Base-by-base conservation (phyloP, 2,888 invertebrate species). In the Tanytarsus gracilentus region DNA sequence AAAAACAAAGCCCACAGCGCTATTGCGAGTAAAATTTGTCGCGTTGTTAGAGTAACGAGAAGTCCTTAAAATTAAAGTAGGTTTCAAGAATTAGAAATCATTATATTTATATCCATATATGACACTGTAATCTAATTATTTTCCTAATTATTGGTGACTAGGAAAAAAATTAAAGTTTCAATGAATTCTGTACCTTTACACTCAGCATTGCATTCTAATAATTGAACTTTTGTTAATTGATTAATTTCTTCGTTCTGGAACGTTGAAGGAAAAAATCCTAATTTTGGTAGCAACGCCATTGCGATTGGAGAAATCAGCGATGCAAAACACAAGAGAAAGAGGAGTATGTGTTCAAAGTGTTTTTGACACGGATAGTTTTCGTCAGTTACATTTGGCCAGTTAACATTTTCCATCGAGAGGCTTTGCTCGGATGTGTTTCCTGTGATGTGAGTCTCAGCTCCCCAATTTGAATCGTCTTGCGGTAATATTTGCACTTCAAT, bases 351-450 rank as follows among this genome's bases (percentile, higher is more conserved):
- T 59, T 91, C 90, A 48, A 92, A 78, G 72, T 94, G 93, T 68
- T 88, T 82, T 62, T 87, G 86, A 68, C 91, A 92, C 62, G 84
- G 81, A 51, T 86, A 75, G 0, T 86, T 85, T 62, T 81, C 78
- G 39, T 84, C 81, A 4, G 84, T 88, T 29, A 82, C 81, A 27
- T 88, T 88, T 11, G 89, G 90, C 84, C 88, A 89, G 67, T 86
- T 86, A 3, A 90, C 84, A 71, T 94, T 94, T 71, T 95, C 94
- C 71, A 92, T 86, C 0, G 94, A 95, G 66, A 91, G 89, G 3
- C 93, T 96, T 67, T 93, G 92, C 70, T 96, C 97, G 0, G 93
- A 95, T 1, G 96, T 96, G 69, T 95, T 95, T 8, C 95, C 96
- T 0, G 97, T 97, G 29, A 97, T 86, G 1, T 95, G 96, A 0